Evolutionary conservation across 2,888 invertebrate genomes (phyloP).

Genomic region (Nomada goodeniana): DNA sequence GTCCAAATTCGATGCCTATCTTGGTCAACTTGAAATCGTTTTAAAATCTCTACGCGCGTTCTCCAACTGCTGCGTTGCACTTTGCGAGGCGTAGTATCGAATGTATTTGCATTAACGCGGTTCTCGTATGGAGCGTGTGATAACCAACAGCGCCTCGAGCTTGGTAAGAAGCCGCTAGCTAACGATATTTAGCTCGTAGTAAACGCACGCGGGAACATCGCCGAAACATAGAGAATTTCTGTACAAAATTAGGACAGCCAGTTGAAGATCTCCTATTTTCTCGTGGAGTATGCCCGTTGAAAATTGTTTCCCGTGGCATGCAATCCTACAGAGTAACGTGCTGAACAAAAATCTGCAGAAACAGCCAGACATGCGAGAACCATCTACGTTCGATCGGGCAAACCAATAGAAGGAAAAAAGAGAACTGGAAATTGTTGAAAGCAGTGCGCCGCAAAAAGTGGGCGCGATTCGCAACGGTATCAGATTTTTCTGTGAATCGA

Average conservation of each 20-base stretch:
- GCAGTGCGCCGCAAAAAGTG: slow-evolving; percentile 7
- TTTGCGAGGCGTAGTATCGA: slow-evolving; percentile 30
- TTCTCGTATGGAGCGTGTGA: slow-evolving; percentile 26
- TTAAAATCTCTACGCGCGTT: slow-evolving; percentile 35
- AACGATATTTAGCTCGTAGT: slow-evolving; percentile 29
- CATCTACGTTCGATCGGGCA: neutral
- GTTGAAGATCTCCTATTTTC: neutral
- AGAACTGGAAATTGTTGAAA: slow-evolving; percentile 3
- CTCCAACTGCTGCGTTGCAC: slow-evolving; percentile 28
- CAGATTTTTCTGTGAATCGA: neutral
- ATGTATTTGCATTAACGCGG: slow-evolving; percentile 43
- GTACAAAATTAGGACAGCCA: neutral
- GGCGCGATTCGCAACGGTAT: slow-evolving; percentile 15
- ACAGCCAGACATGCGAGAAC: too few relatives aligned
- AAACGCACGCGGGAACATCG: neutral
- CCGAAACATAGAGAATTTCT: neutral
- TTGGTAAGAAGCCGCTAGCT: slow-evolving; percentile 6
- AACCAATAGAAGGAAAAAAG: neutral
- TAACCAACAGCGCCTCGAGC: slow-evolving; percentile 5
- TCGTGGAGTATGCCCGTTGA: too few relatives aligned
- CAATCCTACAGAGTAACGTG: neutral
- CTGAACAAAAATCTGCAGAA: neutral
- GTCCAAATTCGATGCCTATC: slow-evolving; percentile 9
- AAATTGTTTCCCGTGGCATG: neutral
- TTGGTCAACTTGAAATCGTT: slow-evolving; percentile 1